Conservation (phyloP, 2,888 invertebrate genomes). For the Pristionchus entomophagus region DNA sequence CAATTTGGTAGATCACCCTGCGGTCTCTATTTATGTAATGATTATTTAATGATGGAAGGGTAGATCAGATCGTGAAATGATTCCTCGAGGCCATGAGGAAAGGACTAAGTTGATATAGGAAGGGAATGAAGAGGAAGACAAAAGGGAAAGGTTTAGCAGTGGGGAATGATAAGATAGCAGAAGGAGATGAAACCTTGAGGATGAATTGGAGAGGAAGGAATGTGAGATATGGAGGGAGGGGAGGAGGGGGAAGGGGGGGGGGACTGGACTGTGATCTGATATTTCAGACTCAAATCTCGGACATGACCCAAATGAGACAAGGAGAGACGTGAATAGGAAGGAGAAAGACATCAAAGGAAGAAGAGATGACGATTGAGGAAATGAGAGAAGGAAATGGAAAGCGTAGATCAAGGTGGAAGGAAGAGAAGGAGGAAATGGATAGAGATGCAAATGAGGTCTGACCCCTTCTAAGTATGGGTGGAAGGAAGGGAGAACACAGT, state of each 20-base stretch:
- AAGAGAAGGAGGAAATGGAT: background rate
- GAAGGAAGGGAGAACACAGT: background rate
- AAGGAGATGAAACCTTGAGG: conserved; percentile 1
- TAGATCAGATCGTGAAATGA: background rate
- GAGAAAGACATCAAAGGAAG: background rate
- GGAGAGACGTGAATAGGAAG: background rate
- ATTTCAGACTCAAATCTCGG: too few relatives aligned
- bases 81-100: background rate
- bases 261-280: background rate
- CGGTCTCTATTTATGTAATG: too few relatives aligned
- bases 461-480: background rate
- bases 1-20: too few relatives aligned
- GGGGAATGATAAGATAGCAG: conserved; percentile 5
- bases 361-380: background rate
- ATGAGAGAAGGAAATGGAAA: background rate
- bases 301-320: too few relatives aligned
- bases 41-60: background rate
- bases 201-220: background rate
- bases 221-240: conserved; percentile 4
- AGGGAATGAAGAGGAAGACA: background rate
- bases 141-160: background rate
- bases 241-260: background rate
- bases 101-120: background rate
- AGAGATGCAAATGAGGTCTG: background rate
- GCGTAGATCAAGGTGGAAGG: background rate